Base-by-base conservation (phyloP, 1,140 invertebrate genomes). In the Drosophila subobscura region DNA sequence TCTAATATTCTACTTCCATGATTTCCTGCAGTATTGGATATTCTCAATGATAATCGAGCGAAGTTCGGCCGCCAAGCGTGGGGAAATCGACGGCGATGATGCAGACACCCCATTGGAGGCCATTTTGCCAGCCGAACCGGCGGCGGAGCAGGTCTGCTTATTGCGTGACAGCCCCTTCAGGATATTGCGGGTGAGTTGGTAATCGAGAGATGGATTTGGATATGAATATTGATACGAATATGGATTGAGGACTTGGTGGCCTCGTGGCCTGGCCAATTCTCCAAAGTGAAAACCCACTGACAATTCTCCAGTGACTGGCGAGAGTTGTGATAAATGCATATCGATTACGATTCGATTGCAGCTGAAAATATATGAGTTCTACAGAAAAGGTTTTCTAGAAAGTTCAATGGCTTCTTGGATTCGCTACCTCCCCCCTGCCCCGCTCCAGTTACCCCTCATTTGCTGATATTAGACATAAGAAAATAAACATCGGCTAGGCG, bases 131-230 rank as follows among this genome's bases (percentile, higher is more conserved):
- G 77, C 72, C 2, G 80, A 91, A 44, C 44, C 64, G 59, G 59
- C 60, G 16, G 74, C 73, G 23, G 90, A 90, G 41, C 74, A 91
- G 68, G 90, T 95, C 12, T 95, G 94, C 85, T 91, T 94, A 1
- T 93, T 95, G 77, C 92, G 92, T 47, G 93, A 95, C 68, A 95
- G 94, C 78, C 94, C 94, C 14, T 95, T 92, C 79, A 91, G 94
- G 53, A 95, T 95, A 79, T 90, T 95, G 47, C 92, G 94, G 92
- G 94, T 95, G 85, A 93, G 93, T 91, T 2, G 3, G 33, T 37
- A 25, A 68, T 58, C 53, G 44, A 25, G 4, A 45, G 29, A 42
- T 46, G 65, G 52, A 42, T 14, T n/a, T 63, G 22, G 5, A 10
- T 55, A 33, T 41, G 8, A 22, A 10, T 33, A 6, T 6, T 5